Conservation (phyloP, 1,140 invertebrate species). For the Tetragonula clypearis region DNA sequence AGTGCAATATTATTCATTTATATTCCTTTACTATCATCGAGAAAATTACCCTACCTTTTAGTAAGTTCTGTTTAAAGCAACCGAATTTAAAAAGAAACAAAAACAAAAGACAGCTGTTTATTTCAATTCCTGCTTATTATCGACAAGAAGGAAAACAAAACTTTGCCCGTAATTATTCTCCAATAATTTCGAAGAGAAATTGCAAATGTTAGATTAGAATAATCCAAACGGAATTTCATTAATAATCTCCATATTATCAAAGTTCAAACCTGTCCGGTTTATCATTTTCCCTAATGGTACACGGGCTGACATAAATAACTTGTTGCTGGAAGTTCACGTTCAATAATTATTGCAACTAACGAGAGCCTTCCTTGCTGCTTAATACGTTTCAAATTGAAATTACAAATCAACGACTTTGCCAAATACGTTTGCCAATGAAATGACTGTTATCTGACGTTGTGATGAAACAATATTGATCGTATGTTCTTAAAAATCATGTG, state of each 20-base stretch:
- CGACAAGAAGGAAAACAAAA: not conserved
- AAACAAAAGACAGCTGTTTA: too few relatives aligned
- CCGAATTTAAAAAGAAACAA: too few relatives aligned
- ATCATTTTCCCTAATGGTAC: not conserved
- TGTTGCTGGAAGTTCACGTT: not conserved
- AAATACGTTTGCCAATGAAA: not conserved
- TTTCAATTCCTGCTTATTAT: not conserved
- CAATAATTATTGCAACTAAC: constrained; percentile 3
- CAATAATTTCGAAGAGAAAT: not conserved
- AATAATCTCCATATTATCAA: not conserved
- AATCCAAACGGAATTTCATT: not conserved
- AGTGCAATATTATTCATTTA: too few relatives aligned
- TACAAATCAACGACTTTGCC: not conserved
- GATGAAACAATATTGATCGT: not conserved
- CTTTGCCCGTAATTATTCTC: not conserved
- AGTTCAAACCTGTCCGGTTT: not conserved
- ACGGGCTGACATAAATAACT: not conserved
- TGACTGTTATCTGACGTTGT: not conserved
- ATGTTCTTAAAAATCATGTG: too few relatives aligned
- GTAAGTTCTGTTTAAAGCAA: too few relatives aligned
- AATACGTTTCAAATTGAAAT: too few relatives aligned
- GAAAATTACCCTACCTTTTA: too few relatives aligned
- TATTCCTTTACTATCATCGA: too few relatives aligned
- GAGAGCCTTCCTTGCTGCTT: not conserved
- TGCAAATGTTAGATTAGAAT: not conserved